These are phyloP conservation scores for Stegodyphus dumicola DNA, from an alignment of 1,140 invertebrate genomes.

Conservation along the genomic window DNA sequence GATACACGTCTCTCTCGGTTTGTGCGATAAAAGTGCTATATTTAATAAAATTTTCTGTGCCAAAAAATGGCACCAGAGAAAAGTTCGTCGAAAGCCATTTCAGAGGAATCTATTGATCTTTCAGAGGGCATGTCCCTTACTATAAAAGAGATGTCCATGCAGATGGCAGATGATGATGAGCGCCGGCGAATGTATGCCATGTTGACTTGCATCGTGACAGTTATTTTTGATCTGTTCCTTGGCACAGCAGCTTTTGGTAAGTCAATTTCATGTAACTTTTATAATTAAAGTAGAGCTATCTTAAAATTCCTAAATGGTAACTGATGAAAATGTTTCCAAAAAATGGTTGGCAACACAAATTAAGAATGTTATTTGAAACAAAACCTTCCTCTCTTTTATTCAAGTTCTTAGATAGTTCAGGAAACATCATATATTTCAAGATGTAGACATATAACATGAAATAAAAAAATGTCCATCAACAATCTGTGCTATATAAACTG, in stretches of 20 bases:
- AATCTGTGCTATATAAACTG: too few relatives aligned
- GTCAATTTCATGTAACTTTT: not conserved
- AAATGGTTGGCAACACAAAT: too few relatives aligned
- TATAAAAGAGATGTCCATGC: slow-evolving; percentile 47
- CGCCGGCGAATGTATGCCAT: slow-evolving; percentile 40
- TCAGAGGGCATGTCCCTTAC: slow-evolving; percentile 40
- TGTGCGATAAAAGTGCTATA: not conserved
- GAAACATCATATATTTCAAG: too few relatives aligned
- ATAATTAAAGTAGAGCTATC: too few relatives aligned
- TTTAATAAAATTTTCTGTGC: not conserved
- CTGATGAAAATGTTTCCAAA: too few relatives aligned
- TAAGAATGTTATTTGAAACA: too few relatives aligned
- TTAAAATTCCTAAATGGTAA: too few relatives aligned
- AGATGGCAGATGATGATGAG: slow-evolving; percentile 43
- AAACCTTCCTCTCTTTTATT: too few relatives aligned
- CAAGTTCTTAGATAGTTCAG: too few relatives aligned
- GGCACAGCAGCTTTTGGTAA: slow-evolving; percentile 45
- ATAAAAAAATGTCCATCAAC: too few relatives aligned
- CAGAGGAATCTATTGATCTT: not conserved
- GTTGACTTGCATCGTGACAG: slow-evolving; percentile 35
- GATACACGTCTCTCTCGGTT: not conserved
- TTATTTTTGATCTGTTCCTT: slow-evolving; percentile 36
- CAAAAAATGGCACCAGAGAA: not conserved
- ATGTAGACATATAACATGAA: too few relatives aligned
- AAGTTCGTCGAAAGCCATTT: not conserved